Base-by-base conservation (phyloP, 2,888 invertebrate species). In the Biston betularia region DNA sequence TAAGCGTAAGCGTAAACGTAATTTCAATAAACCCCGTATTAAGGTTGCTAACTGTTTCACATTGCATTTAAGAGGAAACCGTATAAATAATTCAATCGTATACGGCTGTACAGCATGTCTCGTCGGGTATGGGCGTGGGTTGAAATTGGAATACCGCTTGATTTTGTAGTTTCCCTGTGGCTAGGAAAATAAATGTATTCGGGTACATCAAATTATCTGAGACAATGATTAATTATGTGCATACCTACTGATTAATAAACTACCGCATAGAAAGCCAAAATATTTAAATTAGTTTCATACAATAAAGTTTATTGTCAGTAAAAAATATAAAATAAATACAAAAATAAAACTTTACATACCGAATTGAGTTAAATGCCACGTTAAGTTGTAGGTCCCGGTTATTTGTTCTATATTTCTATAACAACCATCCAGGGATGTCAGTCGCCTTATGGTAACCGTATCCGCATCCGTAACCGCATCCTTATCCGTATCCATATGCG, bases 1-100 rank as follows among this genome's bases (percentile, higher is more conserved):
- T 24, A 3, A 2, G 24, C 24, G 24, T 24, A 3, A 24, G 24
- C 24, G 24, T 24, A 24, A 44, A 44, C 1, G 7, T 14, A 10
- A 9, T 5, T 35, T 9, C 14, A 6, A n/a, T 4, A 9, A 35
- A 14, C 35, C 4, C 6, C 7, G 5, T 52, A 8, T 10, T 14
- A 15, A 57, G 53, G 10, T 63, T 6, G 40, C 9, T 11, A 38
- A 6, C 63, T 63, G 63, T 53, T 53, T 54, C 24, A 33, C 50
- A 45, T n/a, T 33, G 49, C 15, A 50, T 56, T 82, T 77, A 80
- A 78, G 78, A 76, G 69, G 65, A 68, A 63, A 50, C 59, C 44
- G 52, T 66, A 72, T 71, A 72, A 72, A 73, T 73, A 60, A 74
- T 71, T 72, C 69, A 72, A 38, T 34, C 53, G 45, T 67, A 11